Evolutionary conservation across 2,888 invertebrate species (phyloP).

Genomic region (Apodemia zela): DNA sequence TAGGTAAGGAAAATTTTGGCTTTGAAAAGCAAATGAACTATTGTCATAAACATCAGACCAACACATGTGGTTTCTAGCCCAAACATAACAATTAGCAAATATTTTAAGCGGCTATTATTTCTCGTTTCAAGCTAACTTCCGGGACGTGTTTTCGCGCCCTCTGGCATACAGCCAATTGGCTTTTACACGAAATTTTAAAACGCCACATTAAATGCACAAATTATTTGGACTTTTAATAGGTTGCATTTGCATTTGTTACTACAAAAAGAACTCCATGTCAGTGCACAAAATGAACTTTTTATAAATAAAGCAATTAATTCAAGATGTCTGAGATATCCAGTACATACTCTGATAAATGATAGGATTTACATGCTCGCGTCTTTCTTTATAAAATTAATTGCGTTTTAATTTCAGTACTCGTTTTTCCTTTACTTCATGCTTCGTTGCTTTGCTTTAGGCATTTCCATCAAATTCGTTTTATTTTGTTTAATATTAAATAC

Average conservation of each 20-base stretch:
- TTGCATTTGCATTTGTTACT: conserved; percentile 1
- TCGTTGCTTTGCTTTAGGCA: neutral
- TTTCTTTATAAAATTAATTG: conserved; percentile 1
- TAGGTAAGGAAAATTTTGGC: neutral
- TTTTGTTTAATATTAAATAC: no score
- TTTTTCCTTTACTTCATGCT: neutral
- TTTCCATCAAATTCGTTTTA: neutral
- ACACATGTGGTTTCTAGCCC: neutral
- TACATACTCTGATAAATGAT: neutral
- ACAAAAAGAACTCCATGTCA: conserved; percentile 11
- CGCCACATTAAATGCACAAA: conserved; percentile 51
- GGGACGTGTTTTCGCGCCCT: conserved; percentile 31
- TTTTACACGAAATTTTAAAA: conserved; percentile 45
- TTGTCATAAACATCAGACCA: conserved; percentile 5
- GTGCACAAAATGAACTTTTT: conserved; percentile 29
- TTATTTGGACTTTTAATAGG: conserved; percentile 40
- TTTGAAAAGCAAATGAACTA: conserved; percentile 8
- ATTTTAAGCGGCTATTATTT: conserved; percentile 15
- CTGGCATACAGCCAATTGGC: conserved; percentile 65
- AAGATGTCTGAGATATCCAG: conserved; percentile 8
- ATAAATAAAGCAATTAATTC: conserved; percentile 45
- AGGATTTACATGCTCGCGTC: neutral
- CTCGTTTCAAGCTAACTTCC: conserved; percentile 34
- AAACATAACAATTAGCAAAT: conserved; percentile 12
- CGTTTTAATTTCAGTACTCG: neutral